Conservation (phyloP, 2,797 vertebrate species). For the Triplophysa bombifrons region DNA sequence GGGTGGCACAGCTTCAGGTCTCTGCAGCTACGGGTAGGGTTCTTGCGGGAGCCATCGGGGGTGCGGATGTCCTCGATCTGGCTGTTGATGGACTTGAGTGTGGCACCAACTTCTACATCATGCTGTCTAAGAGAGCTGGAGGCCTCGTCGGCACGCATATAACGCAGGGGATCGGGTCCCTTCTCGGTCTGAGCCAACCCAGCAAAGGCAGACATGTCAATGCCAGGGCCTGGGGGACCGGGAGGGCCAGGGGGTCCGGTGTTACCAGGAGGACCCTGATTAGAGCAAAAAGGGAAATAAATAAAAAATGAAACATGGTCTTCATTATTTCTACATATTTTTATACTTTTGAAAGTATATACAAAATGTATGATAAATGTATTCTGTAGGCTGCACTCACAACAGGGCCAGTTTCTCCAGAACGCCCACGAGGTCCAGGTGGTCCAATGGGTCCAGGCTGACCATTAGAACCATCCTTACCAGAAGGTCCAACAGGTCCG, state of each 20-base stretch:
- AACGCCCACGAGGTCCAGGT: conserved; percentile 92
- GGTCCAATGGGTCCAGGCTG: conserved; percentile 90
- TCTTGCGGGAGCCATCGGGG: conserved; percentile 93
- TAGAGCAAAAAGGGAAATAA: conserved; percentile 16
- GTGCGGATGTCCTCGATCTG: conserved; percentile 94
- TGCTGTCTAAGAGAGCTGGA: conserved; percentile 84
- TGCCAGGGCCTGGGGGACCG: conserved; percentile 93
- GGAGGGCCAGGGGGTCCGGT: conserved; percentile 92
- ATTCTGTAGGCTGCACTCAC: conserved; percentile 74
- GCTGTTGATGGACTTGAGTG: conserved; percentile 92
- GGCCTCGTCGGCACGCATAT: conserved; percentile 95
- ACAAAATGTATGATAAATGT: background rate
- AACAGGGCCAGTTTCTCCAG: conserved; percentile 88
- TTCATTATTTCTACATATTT: background rate
- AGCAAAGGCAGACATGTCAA: conserved; percentile 96
- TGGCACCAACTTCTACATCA: conserved; percentile 91
- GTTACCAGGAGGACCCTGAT: conserved; percentile 91
- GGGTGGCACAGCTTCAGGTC: conserved; percentile 96
- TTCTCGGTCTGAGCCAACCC: conserved; percentile 90
- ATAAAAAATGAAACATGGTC: background rate
- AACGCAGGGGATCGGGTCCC: conserved; percentile 90
- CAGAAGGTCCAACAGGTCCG: conserved; percentile 87
- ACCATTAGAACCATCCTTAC: conserved; percentile 93
- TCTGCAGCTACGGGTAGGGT: conserved; percentile 91
- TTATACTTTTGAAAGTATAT: background rate